Base-by-base conservation (phyloP, 2,113 vertebrate species). In the Plecotus auritus region DNA sequence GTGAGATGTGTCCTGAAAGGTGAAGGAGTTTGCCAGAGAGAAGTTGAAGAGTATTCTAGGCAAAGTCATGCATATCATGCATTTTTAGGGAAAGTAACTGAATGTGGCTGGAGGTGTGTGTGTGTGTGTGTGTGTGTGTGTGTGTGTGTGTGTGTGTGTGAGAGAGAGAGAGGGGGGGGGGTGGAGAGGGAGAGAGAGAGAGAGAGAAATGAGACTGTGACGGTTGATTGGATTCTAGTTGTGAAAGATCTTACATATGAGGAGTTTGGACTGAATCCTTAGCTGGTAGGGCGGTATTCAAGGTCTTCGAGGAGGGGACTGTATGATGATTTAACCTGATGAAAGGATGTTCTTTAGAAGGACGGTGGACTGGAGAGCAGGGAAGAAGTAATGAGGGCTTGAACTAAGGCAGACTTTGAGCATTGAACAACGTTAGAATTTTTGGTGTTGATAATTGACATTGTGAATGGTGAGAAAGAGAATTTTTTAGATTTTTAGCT, bases 401-500 rank as follows among this genome's bases (percentile, higher is more conserved):
- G 30, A 93, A 92, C 49, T 72, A 78, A 86, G 80, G 28, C 77
- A 85, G 61, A 20, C 67, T 67, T 37, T 92, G 72, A 66, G 30
- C 16, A 5, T 67, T 96, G 64, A 80, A 14, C 32, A 13, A 32
- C 30, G 22, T 86, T 84, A 91, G 74, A 89, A 80, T 96, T 95
- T 93, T 54, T 23, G 92, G 22, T 92, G 40, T 92, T 95, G 40
- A 47, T 90, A 67, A 70, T 66, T 61, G 35, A 66, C n/a, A 73
- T 81, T 82, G 30, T 92, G 72, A 82, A 1, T 94, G 35, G 5
- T 72, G 35, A 94, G 14, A 40, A 28, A 73, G 10, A 64, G 56
- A 56, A 20, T 93, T 85, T 81, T 85, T 92, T 70, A 81, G 45
- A 85, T 88, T 90, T 91, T 54, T 94, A 30, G 22, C 88, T 93